phyloP scores from a whole-genome alignment of 30 jellyfish, hydroid and myxozoan genomes.

The Aurelia coerulea region DNA sequence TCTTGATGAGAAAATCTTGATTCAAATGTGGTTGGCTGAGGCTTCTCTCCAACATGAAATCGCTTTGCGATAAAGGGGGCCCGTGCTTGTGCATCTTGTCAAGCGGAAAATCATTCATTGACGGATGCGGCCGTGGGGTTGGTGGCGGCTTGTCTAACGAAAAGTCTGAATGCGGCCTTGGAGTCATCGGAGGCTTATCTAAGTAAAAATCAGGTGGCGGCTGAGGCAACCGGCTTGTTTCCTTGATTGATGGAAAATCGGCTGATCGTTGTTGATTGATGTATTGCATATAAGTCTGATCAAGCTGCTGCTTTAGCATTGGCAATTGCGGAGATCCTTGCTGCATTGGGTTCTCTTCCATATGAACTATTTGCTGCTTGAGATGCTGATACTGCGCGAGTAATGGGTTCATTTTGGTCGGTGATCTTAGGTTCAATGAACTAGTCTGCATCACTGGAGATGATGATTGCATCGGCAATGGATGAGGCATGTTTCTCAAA shows the following conservation, averaged over 20 bases:
- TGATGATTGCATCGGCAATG: conserved; percentile 43
- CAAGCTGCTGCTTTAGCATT: conserved; percentile 54
- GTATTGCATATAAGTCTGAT: conserved; percentile 50
- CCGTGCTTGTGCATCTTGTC: conserved; percentile 35
- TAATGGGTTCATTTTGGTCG: conserved; percentile 62
- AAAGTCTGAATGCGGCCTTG: conserved; percentile 63
- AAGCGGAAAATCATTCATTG: conserved; percentile 37
- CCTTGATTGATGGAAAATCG: conserved; percentile 48
- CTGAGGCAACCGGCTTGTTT: conserved; percentile 27
- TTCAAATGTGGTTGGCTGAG: conserved; percentile 63
- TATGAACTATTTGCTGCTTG: conserved; percentile 62
- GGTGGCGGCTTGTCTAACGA: conserved; percentile 62
- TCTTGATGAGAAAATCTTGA: conserved; percentile 55
- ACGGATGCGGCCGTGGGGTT: conserved; percentile 65
- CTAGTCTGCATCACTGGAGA: conserved; percentile 51
- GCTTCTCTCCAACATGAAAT: conserved; percentile 44
- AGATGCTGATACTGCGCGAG: conserved; percentile 67
- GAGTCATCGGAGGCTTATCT: conserved; percentile 76
- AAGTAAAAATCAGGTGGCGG: conserved; percentile 48
- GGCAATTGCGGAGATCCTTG: conserved; percentile 43
- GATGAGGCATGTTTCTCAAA: conserved; percentile 47
- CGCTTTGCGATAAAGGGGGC: conserved; percentile 30
- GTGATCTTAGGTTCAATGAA: conserved; percentile 58
- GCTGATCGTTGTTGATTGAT: conserved; percentile 57
- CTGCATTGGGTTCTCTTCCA: conserved; percentile 57